Conservation (phyloP, 2,797 vertebrate genomes). For the Peromyscus aztecus region DNA sequence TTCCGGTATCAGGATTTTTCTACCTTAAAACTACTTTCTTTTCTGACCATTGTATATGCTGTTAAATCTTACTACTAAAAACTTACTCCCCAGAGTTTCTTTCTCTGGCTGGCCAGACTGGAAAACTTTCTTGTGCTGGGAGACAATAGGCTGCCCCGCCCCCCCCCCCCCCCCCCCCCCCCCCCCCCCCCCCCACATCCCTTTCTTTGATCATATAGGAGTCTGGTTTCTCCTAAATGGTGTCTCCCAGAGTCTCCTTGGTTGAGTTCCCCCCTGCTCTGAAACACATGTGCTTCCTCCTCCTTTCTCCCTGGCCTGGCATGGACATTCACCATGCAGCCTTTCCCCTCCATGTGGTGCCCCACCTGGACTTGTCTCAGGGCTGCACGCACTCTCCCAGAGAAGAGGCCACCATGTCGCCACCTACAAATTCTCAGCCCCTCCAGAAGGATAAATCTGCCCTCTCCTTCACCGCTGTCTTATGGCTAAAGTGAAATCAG, state of each 20-base stretch:
- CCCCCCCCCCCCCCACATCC: neutral
- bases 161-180: neutral
- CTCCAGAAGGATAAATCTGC: neutral
- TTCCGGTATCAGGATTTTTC: neutral
- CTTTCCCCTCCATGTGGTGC: neutral
- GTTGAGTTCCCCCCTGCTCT: neutral
- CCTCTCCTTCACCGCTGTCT: neutral
- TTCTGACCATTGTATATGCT: fast-evolving
- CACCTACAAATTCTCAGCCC: neutral
- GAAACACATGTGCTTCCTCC: neutral
- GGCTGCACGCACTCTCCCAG: neutral
- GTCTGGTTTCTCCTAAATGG: neutral
- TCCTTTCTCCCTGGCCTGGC: neutral
- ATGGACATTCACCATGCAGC: neutral
- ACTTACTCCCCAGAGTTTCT: neutral
- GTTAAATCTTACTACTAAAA: neutral
- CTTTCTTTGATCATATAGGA: neutral
- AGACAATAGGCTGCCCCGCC: neutral
- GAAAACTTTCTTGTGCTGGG: neutral
- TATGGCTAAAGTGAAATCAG: neutral
- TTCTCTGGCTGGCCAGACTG: neutral
- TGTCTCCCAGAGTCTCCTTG: too few species aligned
- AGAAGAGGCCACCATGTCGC: too few species aligned
- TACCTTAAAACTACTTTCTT: neutral
- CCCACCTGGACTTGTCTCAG: neutral